Percentiles rank a stretch among this genome's conserved stretches.
phyloP scores from a whole-genome alignment of 2,888 invertebrate species.

The Lutraria lutraria region DNA sequence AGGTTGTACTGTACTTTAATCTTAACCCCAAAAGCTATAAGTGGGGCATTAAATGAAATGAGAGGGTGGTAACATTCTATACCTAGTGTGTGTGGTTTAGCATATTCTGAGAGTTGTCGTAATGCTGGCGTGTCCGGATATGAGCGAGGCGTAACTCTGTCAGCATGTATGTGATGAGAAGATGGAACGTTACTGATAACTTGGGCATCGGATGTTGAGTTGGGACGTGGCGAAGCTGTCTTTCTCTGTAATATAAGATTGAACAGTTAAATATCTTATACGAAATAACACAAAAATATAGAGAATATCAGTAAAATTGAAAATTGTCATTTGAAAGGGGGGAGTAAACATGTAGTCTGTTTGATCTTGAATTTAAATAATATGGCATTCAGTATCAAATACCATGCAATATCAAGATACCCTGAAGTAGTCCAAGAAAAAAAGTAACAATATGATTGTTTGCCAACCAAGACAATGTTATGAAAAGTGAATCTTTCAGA shows the following conservation, averaged over 20 bases:
- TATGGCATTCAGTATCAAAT: too few species aligned
- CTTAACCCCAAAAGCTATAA: too few species aligned
- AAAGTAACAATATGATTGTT: too few species aligned
- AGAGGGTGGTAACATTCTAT: too few species aligned
- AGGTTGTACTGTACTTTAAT: too few species aligned
- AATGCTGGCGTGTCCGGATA: conserved; percentile 97
- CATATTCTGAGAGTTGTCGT: conserved; percentile 95
- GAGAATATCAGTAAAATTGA: background rate
- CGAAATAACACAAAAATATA: background rate
- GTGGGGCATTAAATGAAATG: too few species aligned
- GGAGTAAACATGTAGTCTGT: too few species aligned
- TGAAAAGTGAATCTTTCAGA: too few species aligned
- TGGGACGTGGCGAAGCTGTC: conserved; percentile 77
- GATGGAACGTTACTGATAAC: conserved; percentile 77
- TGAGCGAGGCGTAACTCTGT: conserved; percentile 80
- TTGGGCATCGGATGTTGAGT: conserved; percentile 81
- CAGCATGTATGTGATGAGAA: conserved; percentile 72
- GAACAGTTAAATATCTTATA: background rate
- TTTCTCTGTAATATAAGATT: conserved; percentile 65
- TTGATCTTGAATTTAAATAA: too few species aligned
- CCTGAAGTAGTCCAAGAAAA: too few species aligned
- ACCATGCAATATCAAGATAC: too few species aligned
- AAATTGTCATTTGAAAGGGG: background rate
- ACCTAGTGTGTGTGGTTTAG: conserved; percentile 92
- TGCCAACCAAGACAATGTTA: too few species aligned